These are phyloP conservation scores for Dexiosoma caninum DNA, from an alignment of 2,888 invertebrate species.

Conservation along the genomic window DNA sequence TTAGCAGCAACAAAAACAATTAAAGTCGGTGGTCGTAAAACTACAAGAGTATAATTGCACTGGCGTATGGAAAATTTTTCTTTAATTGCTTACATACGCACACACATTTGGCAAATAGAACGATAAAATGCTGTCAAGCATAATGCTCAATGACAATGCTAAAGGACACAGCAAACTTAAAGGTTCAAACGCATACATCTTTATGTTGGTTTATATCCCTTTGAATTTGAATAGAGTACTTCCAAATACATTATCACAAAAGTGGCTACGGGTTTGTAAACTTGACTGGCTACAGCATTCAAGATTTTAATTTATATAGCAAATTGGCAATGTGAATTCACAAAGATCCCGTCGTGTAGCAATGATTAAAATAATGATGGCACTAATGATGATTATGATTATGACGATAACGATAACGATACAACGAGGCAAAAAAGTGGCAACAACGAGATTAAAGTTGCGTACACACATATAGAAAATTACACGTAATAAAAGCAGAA, in stretches of 20 bases:
- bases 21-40: conserved; percentile 1
- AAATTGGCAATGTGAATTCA: conserved; percentile 49
- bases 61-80: conserved; percentile 16
- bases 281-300: background rate
- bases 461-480: too few relatives aligned
- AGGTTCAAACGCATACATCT: conserved; percentile 41
- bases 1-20: conserved; percentile 14
- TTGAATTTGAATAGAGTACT: conserved; percentile 20
- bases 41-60: background rate
- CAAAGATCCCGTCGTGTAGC: background rate
- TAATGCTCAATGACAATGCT: conserved; percentile 23
- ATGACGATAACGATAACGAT: conserved; percentile 1
- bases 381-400: conserved; percentile 34
- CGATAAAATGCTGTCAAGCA: conserved; percentile 38
- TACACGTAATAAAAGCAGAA: too few relatives aligned
- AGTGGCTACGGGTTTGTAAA: conserved; percentile 24
- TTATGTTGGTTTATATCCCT: conserved; percentile 28
- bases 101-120: conserved; percentile 3
- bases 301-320: conserved; percentile 56
- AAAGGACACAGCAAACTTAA: conserved; percentile 39
- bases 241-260: background rate
- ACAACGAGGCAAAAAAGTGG: background rate
- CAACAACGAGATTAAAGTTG: background rate
- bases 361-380: too few relatives aligned
- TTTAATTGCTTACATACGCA: background rate